Evolutionary conservation across 1,140 invertebrate species (phyloP), one percentile per base, ranked within the genome.

Genomic region (Drosophila miranda): DNA sequence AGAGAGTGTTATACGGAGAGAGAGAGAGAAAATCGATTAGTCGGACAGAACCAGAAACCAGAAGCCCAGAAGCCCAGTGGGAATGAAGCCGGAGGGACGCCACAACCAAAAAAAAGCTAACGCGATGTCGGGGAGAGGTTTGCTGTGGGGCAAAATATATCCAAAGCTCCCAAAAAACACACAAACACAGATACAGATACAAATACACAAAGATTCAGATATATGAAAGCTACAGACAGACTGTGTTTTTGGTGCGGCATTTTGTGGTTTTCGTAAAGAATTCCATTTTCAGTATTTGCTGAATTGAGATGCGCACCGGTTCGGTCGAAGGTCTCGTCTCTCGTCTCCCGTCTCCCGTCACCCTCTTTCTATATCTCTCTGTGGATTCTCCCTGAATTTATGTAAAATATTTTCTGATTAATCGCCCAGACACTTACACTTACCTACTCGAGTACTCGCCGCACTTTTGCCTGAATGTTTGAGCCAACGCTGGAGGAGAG

Each of bases 221-320:
- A 60, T 41, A 71, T 21, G 54, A 78, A 83, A 75, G 79, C 71
- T 83, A 74, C 78, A 78, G 74, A 69, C 79, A 82, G 30, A 83
- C 41, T 60, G 72, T 84, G 48, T 82, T 83, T 75, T 75, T 67
- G 75, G 62, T 88, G 75, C 69, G 75, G 72, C 78, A 75, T 83
- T 89, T 63, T 78, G 77, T 70, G 78, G 86, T 86, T 88, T 84
- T 73, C 78, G 46, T 54, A 87, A 89, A 89, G 84, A 90, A 90
- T 87, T 89, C 81, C 89, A 74, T 89, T 80, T 89, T 90, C 89
- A 90, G 89, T 90, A 83, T 90, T 89, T 90, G 84, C 53, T 75
- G 83, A 89, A 90, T 90, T 90, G 89, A 90, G 89, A 87, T 83
- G 82, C 84, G 81, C 75, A 73, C 84, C 88, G 83, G 82, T 87